phyloP scores from a whole-genome alignment of 2,797 vertebrate species.

The Pyrocephalus nanus region DNA sequence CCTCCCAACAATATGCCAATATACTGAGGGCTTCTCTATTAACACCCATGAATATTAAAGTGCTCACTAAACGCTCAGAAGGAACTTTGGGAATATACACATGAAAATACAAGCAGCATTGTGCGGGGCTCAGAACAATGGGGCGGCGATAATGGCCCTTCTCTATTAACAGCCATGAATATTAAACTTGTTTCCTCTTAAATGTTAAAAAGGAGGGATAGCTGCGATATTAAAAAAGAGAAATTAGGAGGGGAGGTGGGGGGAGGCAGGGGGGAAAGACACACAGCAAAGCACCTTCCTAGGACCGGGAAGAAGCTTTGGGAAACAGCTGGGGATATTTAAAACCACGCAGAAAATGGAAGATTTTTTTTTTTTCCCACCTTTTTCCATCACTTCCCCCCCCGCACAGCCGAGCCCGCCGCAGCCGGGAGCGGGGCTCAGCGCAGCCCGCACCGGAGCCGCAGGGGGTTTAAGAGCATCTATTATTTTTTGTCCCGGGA shows the following conservation, averaged over 20 bases:
- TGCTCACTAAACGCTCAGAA: slow-evolving; percentile 67
- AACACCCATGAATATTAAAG: slow-evolving; percentile 98
- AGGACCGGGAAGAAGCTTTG: slow-evolving; percentile 1
- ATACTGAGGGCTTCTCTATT: slow-evolving; percentile 87
- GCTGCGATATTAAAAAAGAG: slow-evolving; percentile 43
- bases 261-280: no score
- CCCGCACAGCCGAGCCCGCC: neutral
- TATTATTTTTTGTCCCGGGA: neutral
- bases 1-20: slow-evolving; percentile 88
- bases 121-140: slow-evolving; percentile 65
- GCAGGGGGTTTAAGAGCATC: neutral
- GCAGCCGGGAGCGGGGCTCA: neutral
- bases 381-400: neutral
- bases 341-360: slow-evolving; percentile 13
- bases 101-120: slow-evolving; percentile 68
- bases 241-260: neutral
- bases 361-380: neutral
- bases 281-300: slow-evolving; percentile 13
- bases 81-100: slow-evolving; percentile 68
- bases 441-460: neutral
- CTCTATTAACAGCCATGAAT: slow-evolving; percentile 75
- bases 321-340: slow-evolving; percentile 50
- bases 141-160: slow-evolving; percentile 65
- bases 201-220: slow-evolving; percentile 62
- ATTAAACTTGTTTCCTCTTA: slow-evolving; percentile 72